These are phyloP conservation scores for Eunapius fragilis DNA, from an alignment of 37 sponge, comb jelly and placozoan species.

Conservation along the genomic window DNA sequence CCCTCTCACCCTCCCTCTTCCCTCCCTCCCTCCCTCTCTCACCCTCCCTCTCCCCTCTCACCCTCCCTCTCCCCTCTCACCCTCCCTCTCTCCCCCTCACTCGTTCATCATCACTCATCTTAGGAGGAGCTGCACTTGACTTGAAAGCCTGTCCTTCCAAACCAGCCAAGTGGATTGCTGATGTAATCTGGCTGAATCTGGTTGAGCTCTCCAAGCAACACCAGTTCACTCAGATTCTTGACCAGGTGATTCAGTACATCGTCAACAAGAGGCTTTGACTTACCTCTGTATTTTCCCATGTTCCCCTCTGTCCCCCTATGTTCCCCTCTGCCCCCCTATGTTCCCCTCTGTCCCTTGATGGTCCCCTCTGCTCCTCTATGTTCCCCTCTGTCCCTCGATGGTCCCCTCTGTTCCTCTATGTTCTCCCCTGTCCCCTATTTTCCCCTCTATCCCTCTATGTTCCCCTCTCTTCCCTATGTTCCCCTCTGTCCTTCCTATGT, in stretches of 20 bases:
- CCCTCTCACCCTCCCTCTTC: background rate
- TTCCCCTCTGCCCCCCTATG: background rate
- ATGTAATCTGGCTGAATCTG: slow-evolving; percentile 97
- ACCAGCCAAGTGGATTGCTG: slow-evolving; percentile 94
- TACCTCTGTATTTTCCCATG: background rate
- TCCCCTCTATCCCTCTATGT: background rate
- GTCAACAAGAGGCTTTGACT: background rate
- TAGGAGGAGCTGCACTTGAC: slow-evolving; percentile 98
- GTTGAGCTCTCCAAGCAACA: slow-evolving; percentile 93
- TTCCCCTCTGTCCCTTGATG: background rate
- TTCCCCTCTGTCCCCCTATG: background rate
- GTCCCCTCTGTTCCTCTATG: background rate
- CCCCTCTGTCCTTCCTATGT: no score
- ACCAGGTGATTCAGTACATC: slow-evolving; percentile 61
- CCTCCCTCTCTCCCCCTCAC: background rate
- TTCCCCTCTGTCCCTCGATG: background rate
- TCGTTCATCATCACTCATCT: no score
- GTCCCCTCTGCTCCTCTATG: background rate
- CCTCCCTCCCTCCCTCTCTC: background rate
- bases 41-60: background rate
- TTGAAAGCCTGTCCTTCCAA: slow-evolving; percentile 91
- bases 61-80: background rate
- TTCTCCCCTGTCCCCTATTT: background rate
- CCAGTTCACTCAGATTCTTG: slow-evolving; percentile 92
- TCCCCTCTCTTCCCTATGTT: background rate